Base-by-base conservation (phyloP, 2,797 vertebrate genomes). In the Ficedula albicollis region DNA sequence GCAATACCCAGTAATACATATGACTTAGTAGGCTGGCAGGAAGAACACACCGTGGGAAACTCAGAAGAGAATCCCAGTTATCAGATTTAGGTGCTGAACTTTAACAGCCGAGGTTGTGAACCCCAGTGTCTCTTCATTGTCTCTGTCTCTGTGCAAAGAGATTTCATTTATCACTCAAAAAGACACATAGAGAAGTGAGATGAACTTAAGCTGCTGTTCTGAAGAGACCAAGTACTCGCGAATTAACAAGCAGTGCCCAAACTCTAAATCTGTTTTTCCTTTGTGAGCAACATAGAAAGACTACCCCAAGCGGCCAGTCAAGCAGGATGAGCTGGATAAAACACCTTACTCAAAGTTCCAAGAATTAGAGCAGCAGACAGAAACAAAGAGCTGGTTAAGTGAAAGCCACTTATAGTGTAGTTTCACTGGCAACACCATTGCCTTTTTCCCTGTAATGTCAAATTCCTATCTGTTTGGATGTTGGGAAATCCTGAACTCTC, bases 21-120 rank as follows among this genome's bases (percentile, higher is more conserved):
- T 63, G 89, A 96, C 89, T 76, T 89, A 93, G 84, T 41, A 91
- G 59, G 78, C 84, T 91, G 80, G 52, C 59, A 86, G 41, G 84
- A 95, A 96, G 80, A 96, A 91, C 64, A 84, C 55, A 54, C 63
- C 76, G 13, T 93, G 86, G 86, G 95, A 97, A 98, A 94, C 75
- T 70, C 63, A 88, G 70, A 89, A 84, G 82, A 95, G 89, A 96
- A 96, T 89, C 43, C 68, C 62, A 96, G 81, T 92, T 96, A 94
- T 91, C 87, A 93, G 90, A 93, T 88, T 90, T 88, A 68, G 89
- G 73, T 97, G 94, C 97, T 91, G 96, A 97, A 96, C 74, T 96
- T 94, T 66, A 96, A 95, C 89, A 97, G 97, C 96, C 64, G 30
- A 98, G 72, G 68, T 62, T 68, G 43, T 19, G 73, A 96, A 95